These are phyloP conservation scores for Arge pagana DNA, from an alignment of 2,888 invertebrate genomes.

Conservation along the genomic window DNA sequence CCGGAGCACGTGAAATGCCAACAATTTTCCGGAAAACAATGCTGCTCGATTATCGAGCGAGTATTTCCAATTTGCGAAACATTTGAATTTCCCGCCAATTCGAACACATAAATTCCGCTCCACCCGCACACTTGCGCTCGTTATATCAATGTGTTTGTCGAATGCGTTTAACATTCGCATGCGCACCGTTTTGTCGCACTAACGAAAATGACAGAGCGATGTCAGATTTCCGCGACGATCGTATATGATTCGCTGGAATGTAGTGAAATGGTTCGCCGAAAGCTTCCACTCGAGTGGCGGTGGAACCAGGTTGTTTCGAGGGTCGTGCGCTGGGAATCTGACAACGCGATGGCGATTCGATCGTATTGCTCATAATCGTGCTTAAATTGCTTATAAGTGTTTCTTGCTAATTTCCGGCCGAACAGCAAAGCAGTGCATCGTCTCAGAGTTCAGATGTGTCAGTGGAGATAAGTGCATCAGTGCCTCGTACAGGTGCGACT, in stretches of 20 bases:
- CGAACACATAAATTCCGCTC: too few species aligned
- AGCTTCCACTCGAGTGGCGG: too few species aligned
- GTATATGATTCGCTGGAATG: too few species aligned
- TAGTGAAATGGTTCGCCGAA: too few species aligned
- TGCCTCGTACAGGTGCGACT: slow-evolving; percentile 61
- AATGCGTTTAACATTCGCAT: slow-evolving; percentile 27
- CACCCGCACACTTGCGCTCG: too few species aligned
- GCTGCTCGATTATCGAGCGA: background rate
- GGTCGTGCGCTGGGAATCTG: too few species aligned
- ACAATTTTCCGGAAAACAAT: background rate
- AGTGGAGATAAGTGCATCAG: slow-evolving; percentile 61
- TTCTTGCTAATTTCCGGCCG: slow-evolving; percentile 38
- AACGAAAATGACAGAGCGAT: too few species aligned
- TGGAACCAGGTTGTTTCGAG: too few species aligned
- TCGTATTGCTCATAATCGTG: slow-evolving; percentile 30
- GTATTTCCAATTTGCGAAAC: slow-evolving; percentile 15
- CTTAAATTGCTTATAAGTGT: slow-evolving; percentile 38
- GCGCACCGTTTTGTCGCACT: background rate
- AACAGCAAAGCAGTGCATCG: slow-evolving; percentile 58
- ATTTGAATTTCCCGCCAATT: slow-evolving; percentile 25
- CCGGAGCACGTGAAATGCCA: background rate
- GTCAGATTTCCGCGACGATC: too few species aligned
- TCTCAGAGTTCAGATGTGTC: slow-evolving; percentile 62
- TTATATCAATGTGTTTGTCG: slow-evolving; percentile 25
- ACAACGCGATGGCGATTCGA: too few species aligned